Base-by-base conservation (phyloP, 2,113 vertebrate genomes). In the Narcine bancroftii region DNA sequence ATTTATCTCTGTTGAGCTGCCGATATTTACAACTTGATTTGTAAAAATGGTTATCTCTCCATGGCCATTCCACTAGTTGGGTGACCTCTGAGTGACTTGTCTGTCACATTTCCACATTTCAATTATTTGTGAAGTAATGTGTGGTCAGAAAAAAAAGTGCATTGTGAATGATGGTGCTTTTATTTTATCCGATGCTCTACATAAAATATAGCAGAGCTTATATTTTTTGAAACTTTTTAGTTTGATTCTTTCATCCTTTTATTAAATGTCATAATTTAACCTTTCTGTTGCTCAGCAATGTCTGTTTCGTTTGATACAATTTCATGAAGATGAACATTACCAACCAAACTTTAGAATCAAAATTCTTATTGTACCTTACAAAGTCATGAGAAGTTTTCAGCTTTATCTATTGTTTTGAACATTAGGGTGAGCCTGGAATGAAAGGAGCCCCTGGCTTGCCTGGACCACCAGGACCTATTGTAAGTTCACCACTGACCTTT, bases 351-450 rank as follows among this genome's bases (percentile, higher is more conserved):
- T 13, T 17, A 9, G 26, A 50, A 81, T 33, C 42, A 50, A 81
- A 24, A 50, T 53, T 36, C 29, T 60, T 36, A 11, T 60, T 4
- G n/a, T 85, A 6, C n/a, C 53, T 36, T 60, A 9, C n/a, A 60
- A n/a, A 85, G n/a, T 60, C 50, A 85, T 3, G 36, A n/a, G 72
- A 75, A 36, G n/a, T 36, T 36, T 36, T 36, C n/a, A 60, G 47
- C 10, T 56, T 9, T 83, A 13, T 53, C 13, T 85, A 60, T 85
- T 26, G 6, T 4, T 17, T 69, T 24, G 72, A 92, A 47, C 81
- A 19, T 50, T 92, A 97, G 96, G 96, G 96, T 71, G 76, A 94
- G 92, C 94, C 95, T 50, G 96, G 96, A 79, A 92, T 95, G 56
- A 95, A 93, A 94, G 96, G 96, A 56, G 2, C 2, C 63, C 0